Base-by-base conservation (phyloP, 1,140 invertebrate genomes). In the Aleiodes sp. region DNA sequence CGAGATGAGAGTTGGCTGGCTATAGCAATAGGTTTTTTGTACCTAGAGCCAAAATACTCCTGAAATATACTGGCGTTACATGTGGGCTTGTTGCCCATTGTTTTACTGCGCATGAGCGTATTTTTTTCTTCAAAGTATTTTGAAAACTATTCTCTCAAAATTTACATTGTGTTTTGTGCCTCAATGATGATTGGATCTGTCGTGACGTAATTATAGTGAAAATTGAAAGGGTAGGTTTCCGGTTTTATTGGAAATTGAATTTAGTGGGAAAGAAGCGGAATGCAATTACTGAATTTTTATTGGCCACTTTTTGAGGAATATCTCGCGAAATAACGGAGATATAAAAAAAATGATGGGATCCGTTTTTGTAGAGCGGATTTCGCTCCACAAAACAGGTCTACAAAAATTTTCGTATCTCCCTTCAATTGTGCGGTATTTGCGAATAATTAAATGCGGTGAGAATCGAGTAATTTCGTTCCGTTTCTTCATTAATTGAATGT, bases 1-100 rank as follows among this genome's bases (percentile, higher is more conserved):
- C 33, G 19, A 37, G n/a, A 37, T 21, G 14, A 7, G 19, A 37
- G 2, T 35, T 63, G 60, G 33, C 60, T 33, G 35, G 35, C 14
- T 60, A n/a, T 37, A 21, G 35, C 60, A 35, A 33, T n/a, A 14
- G 16, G 31, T 35, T 41, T n/a, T n/a, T 37, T 29, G 31, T 33
- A 63, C 4, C 31, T 10, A 39, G 4, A 6, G 46, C 19, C 28
- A 14, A 35, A 37, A 1, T 6, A 61, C 62, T 73, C 77, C 75
- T 76, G 78, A 82, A 82, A 82, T 80, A 82, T 65, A 61, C 70
- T 76, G 33, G 67, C 70, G 70, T 28, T 43, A 73, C 74, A 60
- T 68, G 68, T 76, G 78, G 79, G 80, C 80, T 81, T 80, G 73
- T 75, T 81, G 80, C 80, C 78, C 76, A 69, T 70, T 41, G 41